Evolutionary conservation across 2,888 invertebrate species (phyloP).

Genomic region (Eumerus sabulonum): DNA sequence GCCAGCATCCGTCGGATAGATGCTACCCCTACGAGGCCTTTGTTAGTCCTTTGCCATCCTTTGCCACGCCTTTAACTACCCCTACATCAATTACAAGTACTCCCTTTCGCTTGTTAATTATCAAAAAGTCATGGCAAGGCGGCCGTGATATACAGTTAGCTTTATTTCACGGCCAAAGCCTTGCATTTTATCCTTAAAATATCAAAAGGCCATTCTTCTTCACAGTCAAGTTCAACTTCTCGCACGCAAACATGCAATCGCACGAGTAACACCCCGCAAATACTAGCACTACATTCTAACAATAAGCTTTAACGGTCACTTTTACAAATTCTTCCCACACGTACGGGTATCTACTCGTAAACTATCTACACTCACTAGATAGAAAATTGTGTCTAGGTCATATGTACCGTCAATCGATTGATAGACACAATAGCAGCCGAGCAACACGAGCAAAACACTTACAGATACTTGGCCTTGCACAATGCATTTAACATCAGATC

Average conservation of each 20-base stretch:
- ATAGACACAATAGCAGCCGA: neutral
- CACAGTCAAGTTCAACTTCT: constrained; percentile 8
- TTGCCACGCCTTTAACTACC: too few relatives aligned
- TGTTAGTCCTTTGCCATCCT: too few relatives aligned
- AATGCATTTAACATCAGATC: neutral
- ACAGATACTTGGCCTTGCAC: neutral
- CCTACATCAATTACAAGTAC: too few relatives aligned
- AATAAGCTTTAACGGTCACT: too few relatives aligned
- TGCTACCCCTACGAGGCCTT: too few relatives aligned
- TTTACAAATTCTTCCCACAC: neutral
- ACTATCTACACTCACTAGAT: neutral
- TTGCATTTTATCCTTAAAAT: neutral
- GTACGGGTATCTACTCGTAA: neutral
- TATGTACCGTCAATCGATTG: neutral
- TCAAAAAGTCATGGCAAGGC: too few relatives aligned
- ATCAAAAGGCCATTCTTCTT: neutral
- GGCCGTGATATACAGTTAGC: too few relatives aligned
- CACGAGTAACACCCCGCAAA: too few relatives aligned
- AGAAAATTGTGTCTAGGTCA: constrained; percentile 2
- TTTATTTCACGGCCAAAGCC: neutral
- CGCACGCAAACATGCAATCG: too few relatives aligned
- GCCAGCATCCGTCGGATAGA: too few relatives aligned
- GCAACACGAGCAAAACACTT: neutral
- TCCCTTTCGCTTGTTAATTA: too few relatives aligned
- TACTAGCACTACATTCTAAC: too few relatives aligned